Evolutionary conservation across 2,888 invertebrate genomes (phyloP), one percentile per base, ranked within the genome.

Genomic region (Pandemis corylana): DNA sequence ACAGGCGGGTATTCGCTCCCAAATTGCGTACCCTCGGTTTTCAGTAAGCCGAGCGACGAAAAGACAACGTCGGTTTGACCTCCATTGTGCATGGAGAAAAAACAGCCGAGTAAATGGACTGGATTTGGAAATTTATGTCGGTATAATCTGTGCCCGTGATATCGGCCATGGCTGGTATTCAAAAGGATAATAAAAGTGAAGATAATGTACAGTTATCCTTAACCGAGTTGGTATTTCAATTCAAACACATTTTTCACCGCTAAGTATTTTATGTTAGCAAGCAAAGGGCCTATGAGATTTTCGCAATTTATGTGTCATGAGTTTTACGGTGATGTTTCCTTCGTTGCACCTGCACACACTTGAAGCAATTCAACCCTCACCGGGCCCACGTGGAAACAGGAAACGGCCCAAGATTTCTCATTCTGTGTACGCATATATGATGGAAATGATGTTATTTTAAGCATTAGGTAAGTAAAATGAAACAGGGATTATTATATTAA

Each of bases 111-210:
- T 81, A 85, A 81, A 82, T 79, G 79, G 76, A 78, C 77, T 76
- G 80, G 82, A 83, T 84, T 83, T 80, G 78, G 80, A 78, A 85
- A 86, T 85, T 86, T 87, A 86, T 83, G 83, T 82, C 79, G 78
- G 79, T 78, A 83, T 85, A 86, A 88, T 86, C 85, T 85, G 75
- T 70, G 20, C 56, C 44, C 66, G 70, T 56, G 28, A 61, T 66
- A 49, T 5, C 69, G 42, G 53, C 15, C 70, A 66, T 12, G 28
- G 69, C 46, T 44, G 61, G 15, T n/a, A 49, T 53, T 20, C 63
- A 2, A 36, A 63, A 63, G 42, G 41, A 65, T 49, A 53, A 68
- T 64, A 41, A 56, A 68, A 53, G 9, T 49, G 64, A 41, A 5
- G 13, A 65, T 49, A 51, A 49, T 3, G 36, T n/a, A 7, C n/a